phyloP scores from a whole-genome alignment of 2,113 vertebrate genomes.

The Numida meleagris region DNA sequence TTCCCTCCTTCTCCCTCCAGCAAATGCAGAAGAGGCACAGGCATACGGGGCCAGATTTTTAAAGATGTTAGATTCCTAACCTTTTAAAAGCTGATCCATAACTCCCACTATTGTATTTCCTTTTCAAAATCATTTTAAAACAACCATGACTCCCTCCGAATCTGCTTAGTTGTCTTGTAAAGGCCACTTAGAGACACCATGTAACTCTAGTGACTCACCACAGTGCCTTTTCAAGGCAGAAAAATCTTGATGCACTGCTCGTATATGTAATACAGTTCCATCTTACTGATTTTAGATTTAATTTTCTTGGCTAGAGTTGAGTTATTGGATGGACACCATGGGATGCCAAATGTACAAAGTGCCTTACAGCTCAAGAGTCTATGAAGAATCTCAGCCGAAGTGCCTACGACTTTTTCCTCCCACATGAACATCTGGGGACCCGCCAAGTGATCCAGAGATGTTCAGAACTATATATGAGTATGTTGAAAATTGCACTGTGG shows the following conservation, averaged over 20 bases:
- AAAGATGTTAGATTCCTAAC: not conserved
- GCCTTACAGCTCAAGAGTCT: not conserved
- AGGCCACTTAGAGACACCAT: not conserved
- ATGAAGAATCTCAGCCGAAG: constrained; percentile 7
- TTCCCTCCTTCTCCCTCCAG: not conserved
- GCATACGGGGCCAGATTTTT: not conserved
- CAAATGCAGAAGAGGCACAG: constrained; percentile 1
- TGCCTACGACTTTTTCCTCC: not conserved
- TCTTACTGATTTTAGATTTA: constrained; percentile 31
- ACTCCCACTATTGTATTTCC: constrained; percentile 3
- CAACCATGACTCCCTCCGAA: constrained; percentile 1
- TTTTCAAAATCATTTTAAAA: constrained; percentile 24
- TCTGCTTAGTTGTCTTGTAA: not conserved
- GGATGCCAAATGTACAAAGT: constrained; percentile 44
- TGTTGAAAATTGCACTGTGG: not conserved
- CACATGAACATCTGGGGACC: not conserved
- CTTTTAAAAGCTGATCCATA: constrained; percentile 22
- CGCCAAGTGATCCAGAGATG: not conserved
- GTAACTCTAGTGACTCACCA: constrained; percentile 18
- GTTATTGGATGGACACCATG: constrained; percentile 33
- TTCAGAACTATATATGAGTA: not conserved
- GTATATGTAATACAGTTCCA: not conserved
- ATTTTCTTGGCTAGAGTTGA: constrained; percentile 40
- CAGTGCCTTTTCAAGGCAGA: constrained; percentile 33
- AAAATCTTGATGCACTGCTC: not conserved